These are phyloP conservation scores for Psittacula derbiana DNA, from an alignment of 2,797 vertebrate genomes.

Conservation along the genomic window DNA sequence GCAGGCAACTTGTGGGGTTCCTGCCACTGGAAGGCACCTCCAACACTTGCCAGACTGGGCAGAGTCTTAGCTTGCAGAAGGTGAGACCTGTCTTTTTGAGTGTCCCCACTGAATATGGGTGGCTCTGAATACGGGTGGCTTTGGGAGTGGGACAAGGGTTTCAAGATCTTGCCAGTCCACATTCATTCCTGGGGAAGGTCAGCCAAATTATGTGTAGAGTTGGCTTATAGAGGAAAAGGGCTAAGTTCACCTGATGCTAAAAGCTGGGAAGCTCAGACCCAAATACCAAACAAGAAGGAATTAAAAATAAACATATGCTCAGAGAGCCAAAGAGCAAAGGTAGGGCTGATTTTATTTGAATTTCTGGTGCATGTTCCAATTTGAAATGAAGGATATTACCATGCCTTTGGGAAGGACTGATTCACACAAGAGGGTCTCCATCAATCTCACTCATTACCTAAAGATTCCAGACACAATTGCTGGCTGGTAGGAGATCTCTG, in stretches of 20 bases:
- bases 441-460: fast-evolving
- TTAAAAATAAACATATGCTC: background rate
- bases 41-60: background rate
- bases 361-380: background rate
- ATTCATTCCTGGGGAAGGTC: background rate
- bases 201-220: background rate
- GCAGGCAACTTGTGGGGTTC: background rate
- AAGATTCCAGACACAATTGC: fast-evolving
- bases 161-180: background rate
- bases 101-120: background rate
- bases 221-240: background rate
- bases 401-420: background rate
- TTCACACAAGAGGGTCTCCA: background rate
- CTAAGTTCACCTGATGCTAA: background rate
- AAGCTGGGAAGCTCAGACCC: background rate
- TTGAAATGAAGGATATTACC: background rate
- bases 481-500: background rate
- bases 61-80: background rate
- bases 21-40: background rate
- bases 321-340: background rate
- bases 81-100: background rate
- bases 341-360: background rate
- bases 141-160: background rate
- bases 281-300: background rate
- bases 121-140: background rate